Evolutionary conservation across 2,113 vertebrate genomes (phyloP).

Genomic region (Caracal caracal): DNA sequence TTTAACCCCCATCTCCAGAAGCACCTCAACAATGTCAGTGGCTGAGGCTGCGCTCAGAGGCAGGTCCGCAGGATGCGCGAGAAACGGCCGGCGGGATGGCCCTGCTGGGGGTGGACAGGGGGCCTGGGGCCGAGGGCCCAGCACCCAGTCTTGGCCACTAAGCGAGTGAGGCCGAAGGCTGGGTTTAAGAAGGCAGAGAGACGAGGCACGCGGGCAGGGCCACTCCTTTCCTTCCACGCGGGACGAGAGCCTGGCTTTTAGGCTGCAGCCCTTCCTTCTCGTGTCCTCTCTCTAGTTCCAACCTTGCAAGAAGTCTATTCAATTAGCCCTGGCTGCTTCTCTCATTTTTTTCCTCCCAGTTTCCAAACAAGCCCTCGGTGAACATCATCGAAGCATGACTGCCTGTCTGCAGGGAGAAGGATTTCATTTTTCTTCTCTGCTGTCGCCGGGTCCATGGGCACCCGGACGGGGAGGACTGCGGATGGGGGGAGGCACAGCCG

Average conservation of each 20-base stretch:
- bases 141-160: not conserved
- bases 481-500: constrained; percentile 31
- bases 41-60: constrained; percentile 53
- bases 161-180: constrained; percentile 21
- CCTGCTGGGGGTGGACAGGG: not conserved
- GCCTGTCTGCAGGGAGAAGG: constrained; percentile 72
- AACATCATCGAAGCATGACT: constrained; percentile 86
- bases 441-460: constrained; percentile 72
- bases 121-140: not conserved
- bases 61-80: constrained; percentile 45
- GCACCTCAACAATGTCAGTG: constrained; percentile 40
- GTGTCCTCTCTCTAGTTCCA: constrained; percentile 10
- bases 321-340: not conserved
- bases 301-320: constrained; percentile 65
- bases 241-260: constrained; percentile 36
- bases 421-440: constrained; percentile 80
- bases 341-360: constrained; percentile 76
- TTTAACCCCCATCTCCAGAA: constrained; percentile 63
- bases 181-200: constrained; percentile 50
- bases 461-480: constrained; percentile 61
- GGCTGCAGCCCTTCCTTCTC: not conserved
- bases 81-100: not conserved
- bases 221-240: not conserved
- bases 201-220: not conserved
- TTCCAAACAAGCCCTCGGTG: constrained; percentile 86